Percentiles rank a stretch among this genome's conserved stretches.
Evolutionary conservation across 2,888 invertebrate genomes (phyloP).

Genomic region (Sisyra terminalis): DNA sequence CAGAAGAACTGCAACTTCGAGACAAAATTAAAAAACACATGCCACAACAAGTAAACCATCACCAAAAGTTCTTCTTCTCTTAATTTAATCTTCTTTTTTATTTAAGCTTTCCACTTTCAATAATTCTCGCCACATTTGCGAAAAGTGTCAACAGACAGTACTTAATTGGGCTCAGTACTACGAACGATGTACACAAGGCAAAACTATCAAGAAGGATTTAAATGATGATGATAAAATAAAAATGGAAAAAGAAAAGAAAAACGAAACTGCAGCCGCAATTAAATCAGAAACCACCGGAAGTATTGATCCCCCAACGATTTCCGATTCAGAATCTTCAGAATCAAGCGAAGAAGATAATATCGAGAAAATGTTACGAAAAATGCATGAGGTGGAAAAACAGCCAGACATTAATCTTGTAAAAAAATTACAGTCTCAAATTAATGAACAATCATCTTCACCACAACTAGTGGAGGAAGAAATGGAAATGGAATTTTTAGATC

Average conservation of each 20-base stretch:
- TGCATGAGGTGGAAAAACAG: slow-evolving; percentile 4
- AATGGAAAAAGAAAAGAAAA: background rate
- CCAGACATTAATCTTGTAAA: background rate
- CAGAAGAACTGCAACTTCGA: background rate
- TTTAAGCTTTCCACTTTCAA: background rate
- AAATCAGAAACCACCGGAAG: background rate
- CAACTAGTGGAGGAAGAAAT: slow-evolving; percentile 4
- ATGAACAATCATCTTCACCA: background rate
- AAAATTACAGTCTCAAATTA: background rate
- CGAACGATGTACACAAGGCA: background rate
- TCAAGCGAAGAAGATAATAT: slow-evolving; percentile 5
- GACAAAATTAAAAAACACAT: slow-evolving; percentile 1
- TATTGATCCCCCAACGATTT: background rate
- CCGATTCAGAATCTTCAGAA: background rate
- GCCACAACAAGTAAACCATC: background rate
- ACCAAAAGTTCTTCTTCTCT: background rate
- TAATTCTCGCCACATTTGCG: background rate
- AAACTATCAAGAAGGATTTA: background rate
- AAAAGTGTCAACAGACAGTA: too few species aligned
- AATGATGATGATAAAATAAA: background rate
- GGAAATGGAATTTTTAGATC: slow-evolving; percentile 6
- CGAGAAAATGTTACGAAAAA: slow-evolving; percentile 8
- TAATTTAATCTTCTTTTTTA: background rate
- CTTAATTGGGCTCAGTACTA: background rate
- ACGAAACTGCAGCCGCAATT: background rate